Evolutionary conservation across 2,113 vertebrate genomes (phyloP).

Genomic region (Platycercus adscitus): DNA sequence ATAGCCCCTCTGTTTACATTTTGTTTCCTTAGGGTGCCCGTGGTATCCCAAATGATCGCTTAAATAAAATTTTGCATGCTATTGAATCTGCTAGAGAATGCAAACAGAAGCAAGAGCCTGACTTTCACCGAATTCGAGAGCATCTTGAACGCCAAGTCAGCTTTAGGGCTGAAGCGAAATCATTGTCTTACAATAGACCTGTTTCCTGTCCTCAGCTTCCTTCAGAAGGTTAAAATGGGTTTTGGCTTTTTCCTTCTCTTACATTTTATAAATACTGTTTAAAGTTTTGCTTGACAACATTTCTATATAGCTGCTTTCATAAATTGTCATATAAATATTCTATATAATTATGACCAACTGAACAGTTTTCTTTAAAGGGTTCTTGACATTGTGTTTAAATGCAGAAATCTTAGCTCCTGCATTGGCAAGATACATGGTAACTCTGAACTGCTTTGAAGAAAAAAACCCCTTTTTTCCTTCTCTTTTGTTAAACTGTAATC

Average conservation of each 20-base stretch:
- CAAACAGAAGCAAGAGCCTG: conserved; percentile 65
- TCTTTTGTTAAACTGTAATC: background rate
- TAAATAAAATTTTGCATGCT: conserved; percentile 64
- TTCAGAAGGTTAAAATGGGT: background rate
- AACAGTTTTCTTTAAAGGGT: background rate
- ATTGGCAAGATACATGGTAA: background rate
- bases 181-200: conserved; percentile 22
- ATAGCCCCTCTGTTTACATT: background rate
- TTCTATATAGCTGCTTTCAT: background rate
- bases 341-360: background rate
- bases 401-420: background rate
- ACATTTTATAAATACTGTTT: background rate
- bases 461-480: background rate
- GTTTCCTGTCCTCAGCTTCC: background rate
- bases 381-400: background rate
- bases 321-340: background rate
- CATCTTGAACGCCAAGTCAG: conserved; percentile 69
- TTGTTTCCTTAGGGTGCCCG: conserved; percentile 66
- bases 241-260: background rate
- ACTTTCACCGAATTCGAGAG: conserved; percentile 72
- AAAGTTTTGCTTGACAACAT: background rate
- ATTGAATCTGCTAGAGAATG: conserved; percentile 63
- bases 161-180: conserved; percentile 65
- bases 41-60: conserved; percentile 72
- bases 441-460: background rate